A percentile compares a stretch with the other conserved stretches of the same genome.
These are phyloP conservation scores for Poecilia wingei DNA, from an alignment of 2,797 vertebrate genomes.

Conservation along the genomic window DNA sequence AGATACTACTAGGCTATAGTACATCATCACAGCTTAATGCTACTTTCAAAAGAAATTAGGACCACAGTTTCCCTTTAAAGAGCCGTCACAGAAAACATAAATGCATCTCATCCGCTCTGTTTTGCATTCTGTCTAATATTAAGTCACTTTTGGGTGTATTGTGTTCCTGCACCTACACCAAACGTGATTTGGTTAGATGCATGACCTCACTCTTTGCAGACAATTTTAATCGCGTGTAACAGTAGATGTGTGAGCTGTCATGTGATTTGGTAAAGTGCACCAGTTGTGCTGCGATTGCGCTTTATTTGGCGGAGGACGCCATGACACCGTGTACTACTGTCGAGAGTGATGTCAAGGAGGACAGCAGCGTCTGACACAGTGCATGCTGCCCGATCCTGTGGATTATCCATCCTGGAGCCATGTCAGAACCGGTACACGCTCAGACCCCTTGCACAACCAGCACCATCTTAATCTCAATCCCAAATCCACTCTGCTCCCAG, in stretches of 20 bases:
- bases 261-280: slow-evolving; percentile 38
- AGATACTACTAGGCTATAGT: background rate
- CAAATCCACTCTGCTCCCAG: slow-evolving; percentile 77
- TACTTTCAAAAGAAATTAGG: slow-evolving; percentile 10
- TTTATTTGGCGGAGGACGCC: slow-evolving; percentile 47
- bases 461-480: slow-evolving; percentile 80
- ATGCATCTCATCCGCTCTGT: slow-evolving; percentile 20
- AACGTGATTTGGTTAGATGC: slow-evolving; percentile 46
- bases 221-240: slow-evolving; percentile 20
- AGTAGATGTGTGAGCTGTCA: slow-evolving; percentile 32
- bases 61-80: slow-evolving; percentile 16
- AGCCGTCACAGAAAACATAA: slow-evolving; percentile 38
- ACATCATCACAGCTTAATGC: background rate
- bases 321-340: slow-evolving; percentile 58
- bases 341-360: slow-evolving; percentile 58
- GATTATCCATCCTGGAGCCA: slow-evolving; percentile 88
- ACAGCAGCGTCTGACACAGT: slow-evolving; percentile 62
- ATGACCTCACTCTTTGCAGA: slow-evolving; percentile 28
- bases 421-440: slow-evolving; percentile 84
- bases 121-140: slow-evolving; percentile 29
- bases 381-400: slow-evolving; percentile 83
- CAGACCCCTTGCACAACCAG: slow-evolving; percentile 82
- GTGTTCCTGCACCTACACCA: slow-evolving; percentile 28
- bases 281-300: slow-evolving; percentile 31
- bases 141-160: slow-evolving; percentile 50